These are phyloP conservation scores for Chirona hameri DNA, from an alignment of 2,888 invertebrate genomes.

Conservation along the genomic window DNA sequence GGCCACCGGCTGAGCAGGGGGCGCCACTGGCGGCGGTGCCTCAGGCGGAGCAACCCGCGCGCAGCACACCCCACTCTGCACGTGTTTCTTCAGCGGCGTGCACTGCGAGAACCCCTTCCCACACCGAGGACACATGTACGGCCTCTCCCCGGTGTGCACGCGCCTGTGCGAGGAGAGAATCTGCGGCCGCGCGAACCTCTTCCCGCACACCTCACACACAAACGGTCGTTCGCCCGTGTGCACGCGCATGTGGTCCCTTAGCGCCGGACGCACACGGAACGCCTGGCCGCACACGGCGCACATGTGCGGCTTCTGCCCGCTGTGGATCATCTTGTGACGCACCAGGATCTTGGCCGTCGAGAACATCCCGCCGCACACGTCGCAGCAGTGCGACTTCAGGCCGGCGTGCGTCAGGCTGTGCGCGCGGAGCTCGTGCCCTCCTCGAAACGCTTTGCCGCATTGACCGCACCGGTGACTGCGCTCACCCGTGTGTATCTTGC, in stretches of 20 bases:
- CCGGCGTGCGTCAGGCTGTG: constrained; percentile 33
- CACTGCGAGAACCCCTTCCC: constrained; percentile 8
- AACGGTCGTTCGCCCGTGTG: constrained; percentile 9
- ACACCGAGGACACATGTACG: background rate
- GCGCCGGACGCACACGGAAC: background rate
- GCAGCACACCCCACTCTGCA: background rate
- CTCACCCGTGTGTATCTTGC: background rate
- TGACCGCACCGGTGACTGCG: background rate
- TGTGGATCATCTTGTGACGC: constrained; percentile 13
- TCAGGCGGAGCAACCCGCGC: background rate
- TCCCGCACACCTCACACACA: constrained; percentile 7
- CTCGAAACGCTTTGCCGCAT: background rate
- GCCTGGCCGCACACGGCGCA: constrained; percentile 8
- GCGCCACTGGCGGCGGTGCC: background rate
- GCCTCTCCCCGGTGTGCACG: background rate
- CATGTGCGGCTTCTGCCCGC: background rate
- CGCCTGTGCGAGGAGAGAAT: background rate
- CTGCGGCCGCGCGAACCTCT: constrained; percentile 3
- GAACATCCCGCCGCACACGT: constrained; percentile 31
- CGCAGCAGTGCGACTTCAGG: constrained; percentile 29
- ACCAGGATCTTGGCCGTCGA: background rate
- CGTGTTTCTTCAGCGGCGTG: constrained; percentile 3
- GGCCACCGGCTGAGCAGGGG: background rate
- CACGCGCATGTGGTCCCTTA: background rate
- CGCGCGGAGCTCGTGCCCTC: background rate